Base-by-base conservation (phyloP, 1,140 invertebrate genomes). In the Diachasma alloeum region DNA sequence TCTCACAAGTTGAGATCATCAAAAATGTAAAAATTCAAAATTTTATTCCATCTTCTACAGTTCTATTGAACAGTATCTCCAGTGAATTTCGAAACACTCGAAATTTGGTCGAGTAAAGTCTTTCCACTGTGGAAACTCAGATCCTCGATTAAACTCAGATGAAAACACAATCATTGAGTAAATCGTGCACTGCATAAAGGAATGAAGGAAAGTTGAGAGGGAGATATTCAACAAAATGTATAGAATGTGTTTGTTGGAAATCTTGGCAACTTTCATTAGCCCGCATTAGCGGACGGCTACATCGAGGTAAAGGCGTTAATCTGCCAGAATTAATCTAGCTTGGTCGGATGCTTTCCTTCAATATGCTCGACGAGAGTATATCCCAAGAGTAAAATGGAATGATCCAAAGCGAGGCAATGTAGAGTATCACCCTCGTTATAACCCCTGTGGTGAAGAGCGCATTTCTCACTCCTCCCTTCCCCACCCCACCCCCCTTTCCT, bases 271-370 rank as follows among this genome's bases (percentile, higher is more conserved):
- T 81, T 81, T 81, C 75, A 81, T 81, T 81, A 80, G 74, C 79
- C 72, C 71, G 79, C 67, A 78, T 80, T 80, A 81, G 77, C 75
- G 72, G 37, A 75, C 76, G 53, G 75, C 75, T 72, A 68, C 53
- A 75, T 69, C 69, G 39, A 66, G 74, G 80, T 78, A 79, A 79
- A 81, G 80, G 80, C 78, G 80, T 79, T 81, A 79, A 81, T 81
- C 80, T 79, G 78, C 71, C 78, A 79, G 78, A 81, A 81, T 79
- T 81, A 81, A 81, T 81, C 78, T 72, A 75, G 74, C 78, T 79
- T 68, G 74, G 78, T 79, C 44, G 75, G 78, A 77, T 81, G 78
- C 80, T 78, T 81, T 79, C 56, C 74, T 76, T 81, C 80, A 81
- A 81, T 81, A 81, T 79, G 76, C 76, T 17, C 76, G 39, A 70